phyloP scores from a whole-genome alignment of 2,113 vertebrate species.

The Ptilonorhynchus violaceus region DNA sequence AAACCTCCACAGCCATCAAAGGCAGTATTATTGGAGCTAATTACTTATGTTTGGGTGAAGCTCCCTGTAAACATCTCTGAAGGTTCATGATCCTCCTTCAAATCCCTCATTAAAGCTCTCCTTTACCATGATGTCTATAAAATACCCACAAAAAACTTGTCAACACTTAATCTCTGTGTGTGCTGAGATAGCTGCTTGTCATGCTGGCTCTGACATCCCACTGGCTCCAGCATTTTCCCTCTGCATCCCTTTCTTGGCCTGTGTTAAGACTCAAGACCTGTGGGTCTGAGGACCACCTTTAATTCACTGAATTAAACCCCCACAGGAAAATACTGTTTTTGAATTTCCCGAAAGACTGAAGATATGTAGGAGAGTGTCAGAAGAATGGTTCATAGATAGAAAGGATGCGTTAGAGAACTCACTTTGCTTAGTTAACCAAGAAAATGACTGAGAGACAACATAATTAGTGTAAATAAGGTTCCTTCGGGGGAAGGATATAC shows the following conservation, averaged over 20 bases:
- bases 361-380: background rate
- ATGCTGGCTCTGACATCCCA: accelerated
- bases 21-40: background rate
- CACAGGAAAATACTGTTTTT: background rate
- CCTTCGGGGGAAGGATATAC: background rate
- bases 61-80: background rate
- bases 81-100: background rate
- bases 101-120: background rate
- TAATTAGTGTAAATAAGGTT: background rate
- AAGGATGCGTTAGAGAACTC: background rate
- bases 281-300: background rate
- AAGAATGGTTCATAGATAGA: background rate
- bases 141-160: background rate
- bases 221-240: background rate
- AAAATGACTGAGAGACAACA: background rate
- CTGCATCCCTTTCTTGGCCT: background rate
- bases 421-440: background rate
- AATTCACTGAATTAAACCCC: background rate
- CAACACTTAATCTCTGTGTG: background rate
- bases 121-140: background rate
- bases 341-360: background rate
- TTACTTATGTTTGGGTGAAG: background rate
- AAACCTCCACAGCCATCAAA: background rate
- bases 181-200: background rate
- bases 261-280: background rate